phyloP scores from a whole-genome alignment of 2,888 invertebrate genomes.

The Biston stratarius region DNA sequence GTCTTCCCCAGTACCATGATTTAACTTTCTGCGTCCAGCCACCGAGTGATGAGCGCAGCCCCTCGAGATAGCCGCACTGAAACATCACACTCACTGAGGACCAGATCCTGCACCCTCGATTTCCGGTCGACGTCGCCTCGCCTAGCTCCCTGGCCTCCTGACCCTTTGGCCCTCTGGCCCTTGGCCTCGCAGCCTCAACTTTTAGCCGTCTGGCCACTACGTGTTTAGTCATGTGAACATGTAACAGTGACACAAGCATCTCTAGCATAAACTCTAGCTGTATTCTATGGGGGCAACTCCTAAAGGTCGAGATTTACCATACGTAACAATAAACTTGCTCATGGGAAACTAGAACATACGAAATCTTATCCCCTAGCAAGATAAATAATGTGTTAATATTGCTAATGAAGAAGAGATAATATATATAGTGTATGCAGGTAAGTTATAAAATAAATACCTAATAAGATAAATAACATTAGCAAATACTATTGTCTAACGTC shows the following conservation, averaged over 20 bases:
- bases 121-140: constrained; percentile 47
- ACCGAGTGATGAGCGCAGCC: constrained; percentile 97
- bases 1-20: constrained; percentile 99
- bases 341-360: constrained; percentile 26
- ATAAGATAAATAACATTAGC: constrained; percentile 39
- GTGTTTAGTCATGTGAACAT: constrained; percentile 66
- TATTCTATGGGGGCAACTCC: constrained; percentile 57
- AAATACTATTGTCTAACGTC: constrained; percentile 45
- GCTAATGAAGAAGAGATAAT: constrained; percentile 40
- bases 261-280: constrained; percentile 65
- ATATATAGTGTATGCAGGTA: constrained; percentile 31
- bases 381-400: constrained; percentile 21
- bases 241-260: constrained; percentile 67
- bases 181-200: constrained; percentile 20
- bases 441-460: constrained; percentile 11
- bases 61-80: constrained; percentile 97
- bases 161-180: constrained; percentile 23
- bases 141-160: constrained; percentile 41
- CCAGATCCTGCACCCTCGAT: constrained; percentile 65
- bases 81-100: constrained; percentile 87
- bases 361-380: constrained; percentile 23
- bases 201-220: constrained; percentile 49
- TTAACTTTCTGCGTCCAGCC: constrained; percentile 98
- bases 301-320: constrained; percentile 34
- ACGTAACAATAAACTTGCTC: constrained; percentile 28